Evolutionary conservation across 2,113 vertebrate species (phyloP), one percentile per base, ranked within the genome.

Genomic region (Nerophis lumbriciformis): DNA sequence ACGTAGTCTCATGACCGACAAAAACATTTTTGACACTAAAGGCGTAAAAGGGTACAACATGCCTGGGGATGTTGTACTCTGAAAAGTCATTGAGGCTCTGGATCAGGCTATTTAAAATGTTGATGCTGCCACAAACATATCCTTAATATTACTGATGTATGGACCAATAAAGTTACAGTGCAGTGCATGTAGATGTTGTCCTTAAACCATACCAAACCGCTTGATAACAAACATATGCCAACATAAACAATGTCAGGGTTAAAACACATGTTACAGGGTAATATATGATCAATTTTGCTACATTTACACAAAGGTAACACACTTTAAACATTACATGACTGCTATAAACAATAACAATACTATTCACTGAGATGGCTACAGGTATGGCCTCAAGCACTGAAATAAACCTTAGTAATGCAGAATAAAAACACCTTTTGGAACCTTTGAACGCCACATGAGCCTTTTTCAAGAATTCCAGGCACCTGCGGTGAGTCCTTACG

Each of bases 1-100:
- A 78, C 61, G 53, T 52, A 55, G 84, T 85, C 83, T 80, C 77
- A 80, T 85, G 81, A 87, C 79, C 37, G 36, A 73, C 65, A 76
- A 68, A 71, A 82, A 79, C 64, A 75, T 75, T 72, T 28, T 74
- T 65, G 68, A 77, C 71, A 71, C 53, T 66, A 51, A 68, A 81
- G 65, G 77, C 71, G 45, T 66, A 3, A 53, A 71, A 53, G 63
- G 47, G 62, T 59, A 71, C 66, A 71, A 66, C 71, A 66, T 63
- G 74, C 77, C 78, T 35, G 9, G 61, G 66, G 61, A 75, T 61
- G 78, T 68, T 65, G 70, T 70, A 73, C 70, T 65, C 69, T 66
- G 45, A 66, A 51, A 48, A 73, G 35, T 63, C 55, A 48, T 60
- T 62, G 16, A 44, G 36, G 53, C 48, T 19, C 19, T 57, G 48